Evolutionary conservation across 2,888 invertebrate genomes (phyloP), one percentile per base, ranked within the genome.

Genomic region (Lamellibrachia columna): DNA sequence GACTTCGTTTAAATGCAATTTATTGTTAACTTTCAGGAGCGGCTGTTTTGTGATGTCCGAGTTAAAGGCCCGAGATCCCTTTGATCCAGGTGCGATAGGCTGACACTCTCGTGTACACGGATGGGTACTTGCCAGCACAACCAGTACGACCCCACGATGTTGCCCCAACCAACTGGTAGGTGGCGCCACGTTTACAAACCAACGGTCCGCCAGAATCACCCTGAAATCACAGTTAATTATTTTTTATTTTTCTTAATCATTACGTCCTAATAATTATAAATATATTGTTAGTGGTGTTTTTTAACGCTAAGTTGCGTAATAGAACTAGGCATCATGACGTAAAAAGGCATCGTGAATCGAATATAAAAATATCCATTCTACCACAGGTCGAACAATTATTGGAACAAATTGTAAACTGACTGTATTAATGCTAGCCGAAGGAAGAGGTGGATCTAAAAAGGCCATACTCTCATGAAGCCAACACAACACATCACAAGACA

Each of bases 21-120:
- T 75, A 75, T 75, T 75, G 6, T 11, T 22, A n/a, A 22, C 3
- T 11, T 4, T n/a, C n/a, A 0, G 15, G 75, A 75, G 15, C 22
- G 75, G 3, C 75, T 3, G 75, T 4, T 6, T 15, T 22, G 15
- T n/a, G 75, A 22, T 6, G 75, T 75, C 75, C 75, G 11, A 75
- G 22, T 75, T 22, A 75, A 75, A 75, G 22, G 15, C 75, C 75
- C 15, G 75, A 22, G 75, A 11, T 75, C 3, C 6, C 22, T 22
- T 75, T 75, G 75, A 75, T 75, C 75, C 75, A 75, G 75, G 75
- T 15, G 75, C 75, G 75, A 22, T 75, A 75, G 75, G 75, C 75
- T 6, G 75, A 75, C 22, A 75, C 75, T 75, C 75, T 15, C 75
- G 75, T 75, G 22, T 75, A 75, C 15, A 75, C 75, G 2, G 75